Percentiles rank a stretch among this genome's conserved stretches.
Evolutionary conservation across 2,888 invertebrate species (phyloP).

Genomic region (Phalera bucephala): DNA sequence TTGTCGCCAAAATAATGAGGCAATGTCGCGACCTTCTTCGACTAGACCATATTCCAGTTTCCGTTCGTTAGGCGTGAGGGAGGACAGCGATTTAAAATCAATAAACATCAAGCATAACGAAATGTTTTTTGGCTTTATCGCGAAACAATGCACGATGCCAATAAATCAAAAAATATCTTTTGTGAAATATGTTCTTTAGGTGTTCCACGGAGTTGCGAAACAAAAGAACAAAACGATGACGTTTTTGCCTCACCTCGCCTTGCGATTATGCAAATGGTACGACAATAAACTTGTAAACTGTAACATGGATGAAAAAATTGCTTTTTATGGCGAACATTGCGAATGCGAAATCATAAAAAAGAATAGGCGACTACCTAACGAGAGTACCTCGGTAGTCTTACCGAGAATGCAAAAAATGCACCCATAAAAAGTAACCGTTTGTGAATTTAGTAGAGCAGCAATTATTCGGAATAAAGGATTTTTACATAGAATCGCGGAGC

Average conservation of each 20-base stretch:
- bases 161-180: conserved; percentile 77
- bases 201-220: conserved; percentile 62
- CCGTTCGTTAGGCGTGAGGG: conserved; percentile 52
- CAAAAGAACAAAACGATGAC: conserved; percentile 65
- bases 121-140: conserved; percentile 51
- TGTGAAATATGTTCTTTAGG: conserved; percentile 63
- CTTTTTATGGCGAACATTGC: conserved; percentile 65
- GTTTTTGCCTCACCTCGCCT: conserved; percentile 72
- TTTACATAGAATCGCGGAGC: conserved; percentile 29
- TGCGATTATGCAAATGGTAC: conserved; percentile 78
- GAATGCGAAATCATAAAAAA: conserved; percentile 61
- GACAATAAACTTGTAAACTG: conserved; percentile 75
- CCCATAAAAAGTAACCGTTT: conserved; percentile 42
- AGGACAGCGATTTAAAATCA: conserved; percentile 56
- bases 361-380: conserved; percentile 67
- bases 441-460: conserved; percentile 35
- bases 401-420: conserved; percentile 48
- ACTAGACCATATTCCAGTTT: conserved; percentile 54
- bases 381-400: conserved; percentile 58
- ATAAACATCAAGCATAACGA: conserved; percentile 57
- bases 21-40: conserved; percentile 65
- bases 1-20: conserved; percentile 64
- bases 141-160: conserved; percentile 57
- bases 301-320: conserved; percentile 64
- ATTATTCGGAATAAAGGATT: conserved; percentile 21